Evolutionary conservation across 2,113 vertebrate genomes (phyloP).

Genomic region (Paramisgurnus dabryanus): DNA sequence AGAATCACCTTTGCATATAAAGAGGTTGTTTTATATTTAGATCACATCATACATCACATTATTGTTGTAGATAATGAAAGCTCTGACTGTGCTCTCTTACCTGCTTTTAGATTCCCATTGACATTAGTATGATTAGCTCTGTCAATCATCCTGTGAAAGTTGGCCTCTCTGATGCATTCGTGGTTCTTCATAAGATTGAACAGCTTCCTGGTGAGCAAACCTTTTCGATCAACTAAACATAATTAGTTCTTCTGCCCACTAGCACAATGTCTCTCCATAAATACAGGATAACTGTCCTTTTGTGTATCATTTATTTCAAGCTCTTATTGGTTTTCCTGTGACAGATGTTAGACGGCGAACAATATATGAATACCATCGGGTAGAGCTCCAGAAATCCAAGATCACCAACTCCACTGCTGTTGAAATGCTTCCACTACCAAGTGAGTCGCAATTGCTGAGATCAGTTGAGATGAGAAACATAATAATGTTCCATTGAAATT

Average conservation of each 20-base stretch:
- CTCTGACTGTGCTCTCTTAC: neutral
- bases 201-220: conserved; percentile 89
- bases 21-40: conserved; percentile 73
- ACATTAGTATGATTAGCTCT: conserved; percentile 84
- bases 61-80: neutral
- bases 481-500: too few species aligned
- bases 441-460: conserved; percentile 72
- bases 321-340: conserved; percentile 20
- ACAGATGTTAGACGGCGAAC: conserved; percentile 93
- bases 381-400: conserved; percentile 90
- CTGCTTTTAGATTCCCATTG: conserved; percentile 80
- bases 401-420: conserved; percentile 85
- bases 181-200: conserved; percentile 90
- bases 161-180: conserved; percentile 93
- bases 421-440: conserved; percentile 91
- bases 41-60: neutral
- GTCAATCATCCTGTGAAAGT: conserved; percentile 94
- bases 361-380: conserved; percentile 96
- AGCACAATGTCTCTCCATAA: neutral
- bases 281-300: neutral
- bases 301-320: neutral
- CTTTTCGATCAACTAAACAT: neutral
- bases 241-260: neutral
- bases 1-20: conserved; percentile 93
- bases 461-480: too few species aligned